Conservation (phyloP, 2,797 vertebrate genomes). For the Mallotus villosus region DNA sequence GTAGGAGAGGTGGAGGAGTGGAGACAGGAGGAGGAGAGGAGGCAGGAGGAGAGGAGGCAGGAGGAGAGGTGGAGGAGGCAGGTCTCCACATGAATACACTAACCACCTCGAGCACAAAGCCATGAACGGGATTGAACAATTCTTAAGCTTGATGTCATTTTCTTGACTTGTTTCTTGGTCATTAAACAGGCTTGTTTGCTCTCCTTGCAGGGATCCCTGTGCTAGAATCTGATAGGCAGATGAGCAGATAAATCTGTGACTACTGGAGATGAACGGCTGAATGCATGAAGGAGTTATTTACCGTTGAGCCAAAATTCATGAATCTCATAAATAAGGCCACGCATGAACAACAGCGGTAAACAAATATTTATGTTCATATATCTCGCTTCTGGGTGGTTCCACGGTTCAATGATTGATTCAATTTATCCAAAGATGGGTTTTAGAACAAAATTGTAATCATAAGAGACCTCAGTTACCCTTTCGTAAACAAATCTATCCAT, state of each 20-base stretch:
- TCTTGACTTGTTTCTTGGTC: no score
- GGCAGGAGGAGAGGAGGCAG: no score
- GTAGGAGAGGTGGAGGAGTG: no score
- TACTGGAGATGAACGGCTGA: not conserved
- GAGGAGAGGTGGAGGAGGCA: no score
- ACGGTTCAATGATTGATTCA: constrained; percentile 34
- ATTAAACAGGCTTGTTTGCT: no score
- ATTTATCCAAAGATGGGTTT: constrained; percentile 34
- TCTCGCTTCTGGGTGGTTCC: constrained; percentile 23
- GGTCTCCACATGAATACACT: no score
- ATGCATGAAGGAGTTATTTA: not conserved
- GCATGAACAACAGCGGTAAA: constrained; percentile 25
- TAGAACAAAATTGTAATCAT: constrained; percentile 34
- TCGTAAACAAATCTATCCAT: constrained; percentile 30
- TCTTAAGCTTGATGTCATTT: no score
- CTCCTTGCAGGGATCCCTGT: no score
- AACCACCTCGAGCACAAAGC: no score
- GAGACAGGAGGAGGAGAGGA: no score
- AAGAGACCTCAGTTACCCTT: constrained; percentile 16
- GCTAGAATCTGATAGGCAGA: not conserved
- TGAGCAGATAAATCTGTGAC: not conserved
- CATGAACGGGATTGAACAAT: no score
- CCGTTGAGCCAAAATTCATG: constrained; percentile 10
- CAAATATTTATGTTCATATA: constrained; percentile 42
- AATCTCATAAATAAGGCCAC: constrained; percentile 28